Evolutionary conservation across 2,797 vertebrate genomes (phyloP).

Genomic region (Lepidocolaptes lacrymiger): DNA sequence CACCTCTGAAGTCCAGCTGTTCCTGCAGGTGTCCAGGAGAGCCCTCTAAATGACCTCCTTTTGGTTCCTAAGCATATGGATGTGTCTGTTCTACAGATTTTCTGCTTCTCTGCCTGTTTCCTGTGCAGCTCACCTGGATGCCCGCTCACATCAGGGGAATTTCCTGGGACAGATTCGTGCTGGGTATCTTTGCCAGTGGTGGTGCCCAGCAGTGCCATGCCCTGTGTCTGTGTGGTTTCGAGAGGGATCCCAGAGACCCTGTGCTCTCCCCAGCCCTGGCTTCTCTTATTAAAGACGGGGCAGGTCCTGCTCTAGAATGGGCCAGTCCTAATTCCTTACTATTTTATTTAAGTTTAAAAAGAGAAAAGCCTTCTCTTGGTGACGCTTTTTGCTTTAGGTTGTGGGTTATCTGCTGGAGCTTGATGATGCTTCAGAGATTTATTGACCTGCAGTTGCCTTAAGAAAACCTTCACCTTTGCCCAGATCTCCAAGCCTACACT

Average conservation of each 20-base stretch:
- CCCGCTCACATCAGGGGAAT: background rate
- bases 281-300: background rate
- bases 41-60: background rate
- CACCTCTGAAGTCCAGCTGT: background rate
- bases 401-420: background rate
- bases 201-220: background rate
- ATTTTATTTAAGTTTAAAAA: background rate
- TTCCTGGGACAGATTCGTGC: background rate
- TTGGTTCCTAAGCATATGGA: background rate
- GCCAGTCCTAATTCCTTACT: background rate
- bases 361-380: background rate
- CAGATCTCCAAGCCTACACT: background rate
- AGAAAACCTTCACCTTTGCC: slow-evolving; percentile 40
- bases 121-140: background rate
- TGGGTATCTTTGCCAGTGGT: background rate
- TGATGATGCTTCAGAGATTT: background rate
- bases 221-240: background rate
- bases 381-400: background rate
- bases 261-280: background rate
- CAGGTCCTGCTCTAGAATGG: background rate
- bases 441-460: background rate
- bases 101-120: background rate
- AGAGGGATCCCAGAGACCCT: background rate
- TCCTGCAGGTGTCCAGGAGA: background rate
- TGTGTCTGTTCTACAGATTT: background rate